Evolutionary conservation across 23 tunicate genomes (phyloP), one percentile per base, ranked within the genome.

Genomic region (Halocynthia aurantium): DNA sequence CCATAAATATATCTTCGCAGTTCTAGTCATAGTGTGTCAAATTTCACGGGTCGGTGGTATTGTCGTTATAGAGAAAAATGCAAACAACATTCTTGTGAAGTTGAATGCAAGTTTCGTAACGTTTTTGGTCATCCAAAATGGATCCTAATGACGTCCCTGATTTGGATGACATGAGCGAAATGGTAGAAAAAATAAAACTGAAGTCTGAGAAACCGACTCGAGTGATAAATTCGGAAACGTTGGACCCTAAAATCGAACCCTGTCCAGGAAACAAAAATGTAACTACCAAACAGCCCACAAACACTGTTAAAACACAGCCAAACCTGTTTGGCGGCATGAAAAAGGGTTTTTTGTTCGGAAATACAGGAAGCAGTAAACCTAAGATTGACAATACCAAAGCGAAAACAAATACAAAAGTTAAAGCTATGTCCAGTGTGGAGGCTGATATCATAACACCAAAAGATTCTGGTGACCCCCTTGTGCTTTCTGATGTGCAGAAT

Each of bases 291-390:
- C 17, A n/a, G 20, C 15, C 13, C 11, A 5, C 61, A 15, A 12
- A 6, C 4, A 2, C 76, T 10, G 51, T 44, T 15, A 40, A 11
- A 20, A 65, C 22, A 0, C 10, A 9, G 19, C 19, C 70, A 11
- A 8, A 40, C 6, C 69, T 54, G 56, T 89, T 77, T 84, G 96
- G 88, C n/a, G 96, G 96, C 20, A 84, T 89, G 96, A 68, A 81
- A 69, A 89, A 89, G 54, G 96, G 96, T 5, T 89, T 89, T 84
- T 76, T 89, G 19, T 88, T 88, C 52, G 91, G 91, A 50, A 70
- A 61, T 50, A 68, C 53, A 50, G 61, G 82, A 9, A 56, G 51
- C 13, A 52, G 69, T 12, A 55, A 61, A 52, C 57, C 61, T 49
- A 13, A 60, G 58, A 19, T 12, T 51, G 67, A 80, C 66, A 51